Conservation (phyloP, 2,888 invertebrate genomes). For the Drosophila prolongata region DNA sequence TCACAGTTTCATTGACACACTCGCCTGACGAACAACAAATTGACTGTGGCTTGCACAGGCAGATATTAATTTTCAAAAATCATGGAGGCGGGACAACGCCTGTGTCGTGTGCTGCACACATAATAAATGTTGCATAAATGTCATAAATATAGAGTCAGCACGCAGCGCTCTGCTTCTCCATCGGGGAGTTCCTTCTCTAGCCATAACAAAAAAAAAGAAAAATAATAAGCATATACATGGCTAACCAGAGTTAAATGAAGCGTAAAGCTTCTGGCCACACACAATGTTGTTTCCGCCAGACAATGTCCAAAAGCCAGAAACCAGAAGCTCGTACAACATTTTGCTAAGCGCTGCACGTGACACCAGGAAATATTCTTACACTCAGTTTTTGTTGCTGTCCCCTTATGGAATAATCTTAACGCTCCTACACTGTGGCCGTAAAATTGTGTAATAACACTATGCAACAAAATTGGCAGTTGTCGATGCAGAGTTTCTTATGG, state of each 20-base stretch:
- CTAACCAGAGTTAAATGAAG: conserved; percentile 42
- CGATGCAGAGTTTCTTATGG: not conserved
- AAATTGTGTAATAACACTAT: conserved; percentile 27
- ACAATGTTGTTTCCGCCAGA: conserved; percentile 35
- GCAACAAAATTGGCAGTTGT: conserved; percentile 17
- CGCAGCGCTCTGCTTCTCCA: conserved; percentile 50
- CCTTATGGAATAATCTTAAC: conserved; percentile 25
- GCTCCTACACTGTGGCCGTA: conserved; percentile 1
- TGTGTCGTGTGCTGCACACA: conserved; percentile 44
- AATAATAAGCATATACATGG: conserved; percentile 40
- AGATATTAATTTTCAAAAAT: conserved; percentile 28
- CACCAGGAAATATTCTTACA: conserved; percentile 23
- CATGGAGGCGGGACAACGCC: not conserved
- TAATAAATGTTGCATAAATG: conserved; percentile 70
- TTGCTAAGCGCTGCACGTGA: conserved; percentile 62
- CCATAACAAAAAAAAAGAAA: conserved; percentile 5
- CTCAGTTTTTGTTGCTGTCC: conserved; percentile 9
- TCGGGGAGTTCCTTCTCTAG: conserved; percentile 2
- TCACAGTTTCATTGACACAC: conserved; percentile 1
- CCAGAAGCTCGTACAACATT: conserved; percentile 39
- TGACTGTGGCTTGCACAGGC: conserved; percentile 9
- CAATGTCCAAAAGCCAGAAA: conserved; percentile 32
- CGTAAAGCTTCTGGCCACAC: conserved; percentile 26
- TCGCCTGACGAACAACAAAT: conserved; percentile 14
- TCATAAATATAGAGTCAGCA: conserved; percentile 48